These are phyloP conservation scores for Erebia palarica DNA, from an alignment of 2,888 invertebrate genomes.

Conservation along the genomic window DNA sequence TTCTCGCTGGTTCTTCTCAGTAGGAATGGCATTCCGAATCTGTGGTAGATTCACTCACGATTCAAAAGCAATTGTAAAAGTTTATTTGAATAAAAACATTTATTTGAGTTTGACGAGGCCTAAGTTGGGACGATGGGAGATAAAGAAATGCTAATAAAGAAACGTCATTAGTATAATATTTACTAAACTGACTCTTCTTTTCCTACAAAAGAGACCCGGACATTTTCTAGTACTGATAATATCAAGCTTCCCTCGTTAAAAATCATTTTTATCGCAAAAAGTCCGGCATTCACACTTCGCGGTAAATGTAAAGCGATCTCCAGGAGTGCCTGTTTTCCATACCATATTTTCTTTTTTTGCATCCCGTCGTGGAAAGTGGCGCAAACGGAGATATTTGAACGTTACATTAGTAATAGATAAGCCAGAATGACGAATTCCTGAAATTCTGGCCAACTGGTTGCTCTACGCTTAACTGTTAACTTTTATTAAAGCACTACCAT, in stretches of 20 bases:
- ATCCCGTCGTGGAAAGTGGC: slow-evolving; percentile 19
- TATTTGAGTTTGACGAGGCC: too few species aligned
- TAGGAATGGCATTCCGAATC: too few species aligned
- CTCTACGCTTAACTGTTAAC: background rate
- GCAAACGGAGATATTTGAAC: background rate
- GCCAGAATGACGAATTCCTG: background rate
- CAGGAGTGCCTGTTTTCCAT: slow-evolving; percentile 25
- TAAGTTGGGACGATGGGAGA: too few species aligned
- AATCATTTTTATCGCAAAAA: slow-evolving; percentile 21
- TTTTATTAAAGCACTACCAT: too few species aligned
- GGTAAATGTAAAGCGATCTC: slow-evolving; percentile 22
- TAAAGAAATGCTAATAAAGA: too few species aligned
- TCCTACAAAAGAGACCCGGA: background rate
- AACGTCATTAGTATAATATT: too few species aligned
- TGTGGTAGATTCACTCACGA: too few species aligned
- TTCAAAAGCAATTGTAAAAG: too few species aligned
- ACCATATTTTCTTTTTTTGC: slow-evolving; percentile 21
- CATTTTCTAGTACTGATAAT: slow-evolving; percentile 1
- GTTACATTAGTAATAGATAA: slow-evolving; percentile 8
- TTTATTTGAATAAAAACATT: too few species aligned
- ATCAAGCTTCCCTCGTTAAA: slow-evolving; percentile 9
- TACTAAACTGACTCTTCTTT: too few species aligned
- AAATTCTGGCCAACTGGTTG: background rate
- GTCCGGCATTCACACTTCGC: slow-evolving; percentile 21
- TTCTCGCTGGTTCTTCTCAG: too few species aligned